Evolutionary conservation across 2,797 vertebrate species (phyloP).

Genomic region (Pagetopsis macropterus): DNA sequence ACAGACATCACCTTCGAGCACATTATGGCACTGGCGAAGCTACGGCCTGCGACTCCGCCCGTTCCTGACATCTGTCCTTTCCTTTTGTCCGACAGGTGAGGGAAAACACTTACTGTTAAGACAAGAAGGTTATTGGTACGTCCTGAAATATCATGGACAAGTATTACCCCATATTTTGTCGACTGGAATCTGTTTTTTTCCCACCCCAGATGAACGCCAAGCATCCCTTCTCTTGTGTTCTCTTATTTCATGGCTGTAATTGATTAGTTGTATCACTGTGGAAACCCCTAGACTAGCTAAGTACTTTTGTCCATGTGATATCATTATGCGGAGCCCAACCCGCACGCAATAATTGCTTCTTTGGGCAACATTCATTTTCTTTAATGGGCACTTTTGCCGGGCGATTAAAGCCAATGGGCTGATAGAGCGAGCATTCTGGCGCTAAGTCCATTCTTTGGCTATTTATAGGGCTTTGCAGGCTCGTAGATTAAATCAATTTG

Average conservation of each 20-base stretch:
- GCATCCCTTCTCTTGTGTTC: constrained; percentile 15
- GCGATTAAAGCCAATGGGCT: constrained; percentile 81
- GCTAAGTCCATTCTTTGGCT: constrained; percentile 56
- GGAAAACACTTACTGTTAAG: background rate
- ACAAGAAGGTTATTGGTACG: background rate
- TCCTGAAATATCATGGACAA: background rate
- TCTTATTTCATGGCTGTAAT: constrained; percentile 48
- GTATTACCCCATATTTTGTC: background rate
- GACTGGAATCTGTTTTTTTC: constrained; percentile 1
- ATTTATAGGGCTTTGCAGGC: constrained; percentile 69
- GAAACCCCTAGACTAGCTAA: constrained; percentile 50
- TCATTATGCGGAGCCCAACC: constrained; percentile 69
- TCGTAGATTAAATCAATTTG: constrained; percentile 66
- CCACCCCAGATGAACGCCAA: constrained; percentile 3
- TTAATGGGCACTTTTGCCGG: constrained; percentile 79
- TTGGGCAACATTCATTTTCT: constrained; percentile 79
- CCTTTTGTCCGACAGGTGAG: constrained; percentile 95
- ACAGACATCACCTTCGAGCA: constrained; percentile 98
- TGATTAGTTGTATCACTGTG: constrained; percentile 42
- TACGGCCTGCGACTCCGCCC: constrained; percentile 90
- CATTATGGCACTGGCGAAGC: constrained; percentile 94
- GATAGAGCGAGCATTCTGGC: constrained; percentile 60
- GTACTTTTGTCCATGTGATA: constrained; percentile 49
- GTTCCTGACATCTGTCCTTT: constrained; percentile 97
- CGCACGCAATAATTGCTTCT: constrained; percentile 73